Evolutionary conservation across 1,140 invertebrate species (phyloP).

Genomic region (Drosophila takahashii): DNA sequence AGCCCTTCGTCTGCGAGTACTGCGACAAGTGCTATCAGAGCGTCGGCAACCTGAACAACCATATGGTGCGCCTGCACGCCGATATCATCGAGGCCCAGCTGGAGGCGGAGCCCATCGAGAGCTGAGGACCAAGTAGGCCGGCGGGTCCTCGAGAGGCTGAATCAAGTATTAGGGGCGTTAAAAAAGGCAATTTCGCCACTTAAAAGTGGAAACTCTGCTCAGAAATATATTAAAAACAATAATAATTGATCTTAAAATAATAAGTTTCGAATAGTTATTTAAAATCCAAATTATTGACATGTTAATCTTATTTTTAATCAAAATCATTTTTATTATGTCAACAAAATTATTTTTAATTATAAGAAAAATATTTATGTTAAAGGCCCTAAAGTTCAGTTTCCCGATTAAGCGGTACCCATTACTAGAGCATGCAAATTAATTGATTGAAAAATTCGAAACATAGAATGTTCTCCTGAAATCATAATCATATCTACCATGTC

Average conservation of each 20-base stretch:
- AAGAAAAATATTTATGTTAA: too few species aligned
- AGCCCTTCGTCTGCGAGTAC: conserved; percentile 65
- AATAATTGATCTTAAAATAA: neutral
- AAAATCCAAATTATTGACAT: too few species aligned
- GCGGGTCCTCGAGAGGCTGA: conserved; percentile 5
- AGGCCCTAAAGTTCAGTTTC: too few species aligned
- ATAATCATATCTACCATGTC: too few species aligned
- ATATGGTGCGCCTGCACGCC: conserved; percentile 63
- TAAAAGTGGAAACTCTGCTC: neutral
- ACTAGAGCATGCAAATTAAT: too few species aligned
- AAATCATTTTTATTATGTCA: too few species aligned
- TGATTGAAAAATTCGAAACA: too few species aligned
- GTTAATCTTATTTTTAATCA: too few species aligned
- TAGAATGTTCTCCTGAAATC: too few species aligned
- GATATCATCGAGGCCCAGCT: conserved; percentile 54
- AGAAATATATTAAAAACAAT: neutral
- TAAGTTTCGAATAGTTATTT: neutral
- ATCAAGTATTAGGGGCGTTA: conserved; percentile 47
- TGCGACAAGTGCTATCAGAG: conserved; percentile 75
- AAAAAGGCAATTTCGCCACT: conserved; percentile 26
- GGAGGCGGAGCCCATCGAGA: conserved; percentile 42
- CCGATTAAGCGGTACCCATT: too few species aligned
- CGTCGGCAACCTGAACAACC: conserved; percentile 78
- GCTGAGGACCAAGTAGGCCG: neutral
- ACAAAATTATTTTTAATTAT: too few species aligned